Conservation (phyloP, 1,140 invertebrate genomes). For the Heliconius nattereri region DNA sequence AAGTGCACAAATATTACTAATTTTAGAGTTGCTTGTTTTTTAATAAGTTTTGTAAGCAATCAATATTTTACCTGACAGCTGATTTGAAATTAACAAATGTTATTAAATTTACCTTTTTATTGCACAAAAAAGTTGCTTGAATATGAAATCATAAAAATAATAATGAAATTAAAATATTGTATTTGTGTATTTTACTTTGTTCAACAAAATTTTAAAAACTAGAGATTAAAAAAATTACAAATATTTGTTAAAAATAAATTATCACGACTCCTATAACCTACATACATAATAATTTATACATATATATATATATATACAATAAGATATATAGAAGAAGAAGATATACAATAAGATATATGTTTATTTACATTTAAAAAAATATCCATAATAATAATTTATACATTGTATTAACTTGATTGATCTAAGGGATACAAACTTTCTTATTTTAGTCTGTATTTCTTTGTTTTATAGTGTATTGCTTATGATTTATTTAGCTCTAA, state of each 20-base stretch:
- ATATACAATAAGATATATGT: too few species aligned
- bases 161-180: neutral
- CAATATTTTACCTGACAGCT: neutral
- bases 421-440: too few species aligned
- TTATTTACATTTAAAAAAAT: too few species aligned
- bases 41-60: neutral
- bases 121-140: neutral
- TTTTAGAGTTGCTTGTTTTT: constrained; percentile 11
- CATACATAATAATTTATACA: neutral
- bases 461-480: neutral
- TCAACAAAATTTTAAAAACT: too few species aligned
- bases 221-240: too few species aligned
- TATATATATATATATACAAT: too few species aligned
- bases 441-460: too few species aligned
- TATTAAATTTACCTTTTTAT: neutral
- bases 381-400: too few species aligned
- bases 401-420: too few species aligned
- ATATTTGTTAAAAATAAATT: too few species aligned
- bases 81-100: constrained; percentile 8
- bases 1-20: constrained; percentile 9
- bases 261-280: neutral
- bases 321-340: too few species aligned
- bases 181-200: too few species aligned
- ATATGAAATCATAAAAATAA: neutral
- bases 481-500: neutral